Base-by-base conservation (phyloP, 2,113 vertebrate genomes). In the Eupsittula cactorum region DNA sequence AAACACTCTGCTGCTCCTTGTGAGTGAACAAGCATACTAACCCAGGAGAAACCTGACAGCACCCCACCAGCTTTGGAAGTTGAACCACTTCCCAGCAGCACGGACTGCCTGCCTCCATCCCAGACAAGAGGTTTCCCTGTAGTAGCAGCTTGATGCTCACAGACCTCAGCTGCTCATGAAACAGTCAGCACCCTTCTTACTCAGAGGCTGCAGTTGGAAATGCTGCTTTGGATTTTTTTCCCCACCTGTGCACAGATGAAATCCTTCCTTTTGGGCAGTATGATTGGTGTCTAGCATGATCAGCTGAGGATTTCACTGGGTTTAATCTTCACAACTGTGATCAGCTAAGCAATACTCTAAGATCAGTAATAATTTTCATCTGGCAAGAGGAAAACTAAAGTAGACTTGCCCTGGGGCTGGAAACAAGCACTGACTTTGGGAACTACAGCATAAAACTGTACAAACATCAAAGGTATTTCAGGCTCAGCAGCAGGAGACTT, bases 391-490 rank as follows among this genome's bases (percentile, higher is more conserved):
- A 71, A 71, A 24, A 47, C 68, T 64, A 27, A 76, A 64, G 41
- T 6, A 95, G 80, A 85, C 18, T 82, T 92, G 65, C 88, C 91
- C 62, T 76, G 75, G 10, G 57, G 88, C 69, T 82, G 81, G 91
- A 87, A 94, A 81, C 52, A 82, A 93, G 71, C 44, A 44, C 47
- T 41, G 60, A 11, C 47, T 90, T 84, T 62, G 29, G 77, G 86
- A 82, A 73, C 62, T 49, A 29, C 73, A 75, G 49, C 10, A 57
- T 65, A 63, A 62, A 71, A 57, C 4, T 62, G n/a, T 39, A 82
- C 86, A 80, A 91, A 89, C 86, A 89, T 90, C 83, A 95, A 89
- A 94, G 41, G 41, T 35, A 68, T 69, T 91, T 63, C 44, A 87
- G 74, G 70, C 60, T 67, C 3, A 1, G 77, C 88, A 29, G 8